phyloP scores from a whole-genome alignment of 2,113 vertebrate species.

The Recurvirostra avosetta region DNA sequence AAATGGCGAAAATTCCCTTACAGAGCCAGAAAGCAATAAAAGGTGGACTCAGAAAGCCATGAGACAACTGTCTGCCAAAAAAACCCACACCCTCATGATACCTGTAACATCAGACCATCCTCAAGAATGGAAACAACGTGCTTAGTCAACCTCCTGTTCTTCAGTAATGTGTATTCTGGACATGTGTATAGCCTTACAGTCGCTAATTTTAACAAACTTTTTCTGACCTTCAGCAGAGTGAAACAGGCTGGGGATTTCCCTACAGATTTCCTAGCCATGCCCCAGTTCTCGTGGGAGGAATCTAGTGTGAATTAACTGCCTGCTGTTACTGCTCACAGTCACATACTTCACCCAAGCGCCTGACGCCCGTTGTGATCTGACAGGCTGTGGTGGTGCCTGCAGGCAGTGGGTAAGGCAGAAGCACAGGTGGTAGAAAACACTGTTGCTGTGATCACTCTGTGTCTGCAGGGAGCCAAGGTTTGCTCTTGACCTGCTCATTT shows the following conservation, averaged over 20 bases:
- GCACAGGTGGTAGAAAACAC: neutral
- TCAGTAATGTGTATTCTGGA: neutral
- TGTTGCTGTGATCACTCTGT: neutral
- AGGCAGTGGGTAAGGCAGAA: neutral
- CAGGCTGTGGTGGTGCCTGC: neutral
- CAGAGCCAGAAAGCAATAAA: neutral
- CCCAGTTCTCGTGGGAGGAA: neutral
- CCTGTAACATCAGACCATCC: neutral
- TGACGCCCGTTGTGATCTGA: rapidly evolving
- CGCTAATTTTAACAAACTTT: neutral
- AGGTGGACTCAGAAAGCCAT: neutral
- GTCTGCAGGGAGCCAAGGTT: neutral
- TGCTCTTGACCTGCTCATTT: neutral
- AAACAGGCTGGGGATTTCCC: neutral
- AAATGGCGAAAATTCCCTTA: neutral
- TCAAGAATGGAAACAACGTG: neutral
- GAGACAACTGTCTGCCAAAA: neutral
- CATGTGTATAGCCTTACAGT: neutral
- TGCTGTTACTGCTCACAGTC: neutral
- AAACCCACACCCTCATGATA: neutral
- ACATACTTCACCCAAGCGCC: rapidly evolving
- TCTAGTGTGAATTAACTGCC: neutral
- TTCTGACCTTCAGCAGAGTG: neutral
- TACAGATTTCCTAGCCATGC: neutral
- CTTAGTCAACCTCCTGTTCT: neutral